These are phyloP conservation scores for Anthoscopus minutus DNA, from an alignment of 2,113 vertebrate genomes.

Conservation along the genomic window DNA sequence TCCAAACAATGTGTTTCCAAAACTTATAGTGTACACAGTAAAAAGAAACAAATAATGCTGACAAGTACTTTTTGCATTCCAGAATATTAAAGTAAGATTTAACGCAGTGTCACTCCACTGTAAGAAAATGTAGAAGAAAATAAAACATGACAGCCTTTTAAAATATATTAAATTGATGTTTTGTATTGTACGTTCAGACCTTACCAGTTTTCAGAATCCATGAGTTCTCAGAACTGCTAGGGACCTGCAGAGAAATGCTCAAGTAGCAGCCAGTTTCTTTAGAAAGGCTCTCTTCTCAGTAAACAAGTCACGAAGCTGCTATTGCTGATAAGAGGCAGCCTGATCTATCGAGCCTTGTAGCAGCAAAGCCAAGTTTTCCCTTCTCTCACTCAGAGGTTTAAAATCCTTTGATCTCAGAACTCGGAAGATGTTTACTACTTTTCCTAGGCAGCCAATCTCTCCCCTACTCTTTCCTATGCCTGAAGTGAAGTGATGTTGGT, in stretches of 20 bases:
- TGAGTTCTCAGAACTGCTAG: background rate
- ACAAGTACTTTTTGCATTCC: background rate
- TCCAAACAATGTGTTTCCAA: background rate
- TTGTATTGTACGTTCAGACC: background rate
- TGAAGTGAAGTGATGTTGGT: background rate
- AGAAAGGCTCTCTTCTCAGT: background rate
- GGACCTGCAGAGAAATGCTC: background rate
- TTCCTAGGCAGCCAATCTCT: background rate
- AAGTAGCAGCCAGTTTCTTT: background rate
- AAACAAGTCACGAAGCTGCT: background rate
- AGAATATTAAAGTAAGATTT: background rate
- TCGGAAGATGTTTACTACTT: background rate
- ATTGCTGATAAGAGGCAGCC: background rate
- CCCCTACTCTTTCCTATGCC: background rate
- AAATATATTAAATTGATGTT: background rate
- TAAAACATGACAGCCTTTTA: background rate
- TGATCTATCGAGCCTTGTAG: background rate
- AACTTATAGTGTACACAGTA: background rate
- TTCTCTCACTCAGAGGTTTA: background rate
- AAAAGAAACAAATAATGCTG: background rate
- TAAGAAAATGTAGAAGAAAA: background rate
- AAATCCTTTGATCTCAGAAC: background rate
- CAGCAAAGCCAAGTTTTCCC: background rate
- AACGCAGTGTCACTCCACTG: background rate
- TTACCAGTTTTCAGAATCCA: background rate